Percentiles rank a stretch among this genome's conserved stretches.
These are phyloP conservation scores for Galeopterus variegatus DNA, from an alignment of 2,113 vertebrate genomes.

Conservation along the genomic window DNA sequence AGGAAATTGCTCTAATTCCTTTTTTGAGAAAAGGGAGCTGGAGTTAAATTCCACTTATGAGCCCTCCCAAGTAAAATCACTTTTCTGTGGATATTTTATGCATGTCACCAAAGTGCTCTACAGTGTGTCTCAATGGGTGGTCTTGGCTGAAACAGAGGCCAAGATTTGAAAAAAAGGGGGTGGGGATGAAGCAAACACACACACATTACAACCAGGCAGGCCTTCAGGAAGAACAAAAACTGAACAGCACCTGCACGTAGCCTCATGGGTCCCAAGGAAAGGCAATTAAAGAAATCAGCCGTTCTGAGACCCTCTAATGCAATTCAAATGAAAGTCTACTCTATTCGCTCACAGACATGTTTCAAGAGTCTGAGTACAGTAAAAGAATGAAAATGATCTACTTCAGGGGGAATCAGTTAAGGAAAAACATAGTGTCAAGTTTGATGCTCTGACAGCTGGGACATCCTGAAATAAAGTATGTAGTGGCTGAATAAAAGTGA, in stretches of 20 bases:
- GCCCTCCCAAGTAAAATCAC: conserved; percentile 63
- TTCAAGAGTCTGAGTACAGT: conserved; percentile 50
- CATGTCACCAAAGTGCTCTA: conserved; percentile 50
- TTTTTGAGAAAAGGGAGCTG: conserved; percentile 53
- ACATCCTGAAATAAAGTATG: neutral
- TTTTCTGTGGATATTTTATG: conserved; percentile 62
- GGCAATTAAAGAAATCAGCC: conserved; percentile 47
- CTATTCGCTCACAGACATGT: neutral
- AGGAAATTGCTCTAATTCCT: conserved; percentile 55
- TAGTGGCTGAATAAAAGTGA: neutral
- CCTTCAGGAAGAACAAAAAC: conserved; percentile 56
- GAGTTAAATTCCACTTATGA: conserved; percentile 55
- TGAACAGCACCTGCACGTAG: conserved; percentile 62
- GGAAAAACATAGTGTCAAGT: neutral
- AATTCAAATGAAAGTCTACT: conserved; percentile 30
- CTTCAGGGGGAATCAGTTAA: neutral
- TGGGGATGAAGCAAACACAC: neutral
- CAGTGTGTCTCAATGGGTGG: conserved; percentile 61
- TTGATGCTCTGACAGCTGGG: conserved; percentile 59
- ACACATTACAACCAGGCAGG: conserved; percentile 31
- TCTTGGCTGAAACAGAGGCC: conserved; percentile 65
- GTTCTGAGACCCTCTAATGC: neutral
- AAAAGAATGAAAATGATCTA: conserved; percentile 67
- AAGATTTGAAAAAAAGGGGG: neutral
- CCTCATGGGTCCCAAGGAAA: conserved; percentile 32